Conservation (phyloP, 1,140 invertebrate genomes). For the Ceratina calcarata region DNA sequence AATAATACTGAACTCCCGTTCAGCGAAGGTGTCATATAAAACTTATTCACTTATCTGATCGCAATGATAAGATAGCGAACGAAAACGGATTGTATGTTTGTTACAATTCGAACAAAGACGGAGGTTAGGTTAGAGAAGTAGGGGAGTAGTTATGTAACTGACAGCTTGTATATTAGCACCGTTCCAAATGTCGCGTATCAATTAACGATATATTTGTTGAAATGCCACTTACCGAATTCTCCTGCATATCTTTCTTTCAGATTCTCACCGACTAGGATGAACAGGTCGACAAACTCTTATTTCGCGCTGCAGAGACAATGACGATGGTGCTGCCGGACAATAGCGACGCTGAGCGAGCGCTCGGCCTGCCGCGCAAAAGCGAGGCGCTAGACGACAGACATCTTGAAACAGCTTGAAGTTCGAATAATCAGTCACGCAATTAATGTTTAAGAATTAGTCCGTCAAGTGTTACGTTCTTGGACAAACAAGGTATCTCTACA, state of each 20-base stretch:
- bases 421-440: too few relatives aligned
- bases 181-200: not conserved
- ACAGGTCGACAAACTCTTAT: not conserved
- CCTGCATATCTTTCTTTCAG: conserved; percentile 64
- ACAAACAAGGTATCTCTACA: too few relatives aligned
- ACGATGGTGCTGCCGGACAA: conserved; percentile 27
- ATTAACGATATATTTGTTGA: too few relatives aligned
- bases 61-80: conserved; percentile 54
- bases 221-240: conserved; percentile 56
- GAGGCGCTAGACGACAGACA: too few relatives aligned
- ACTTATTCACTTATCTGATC: conserved; percentile 26
- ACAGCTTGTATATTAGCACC: too few relatives aligned
- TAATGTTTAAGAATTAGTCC: too few relatives aligned
- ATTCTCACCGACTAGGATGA: conserved; percentile 15
- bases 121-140: conserved; percentile 52
- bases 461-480: too few relatives aligned
- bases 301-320: too few relatives aligned
- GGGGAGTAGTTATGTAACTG: too few relatives aligned
- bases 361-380: too few relatives aligned
- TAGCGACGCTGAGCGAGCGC: not conserved
- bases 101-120: not conserved
- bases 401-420: too few relatives aligned
- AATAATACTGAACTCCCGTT: conserved; percentile 29
- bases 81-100: conserved; percentile 4
- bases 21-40: conserved; percentile 12